These are phyloP conservation scores for Lamproptera curius DNA, from an alignment of 2,888 invertebrate species.

Conservation along the genomic window DNA sequence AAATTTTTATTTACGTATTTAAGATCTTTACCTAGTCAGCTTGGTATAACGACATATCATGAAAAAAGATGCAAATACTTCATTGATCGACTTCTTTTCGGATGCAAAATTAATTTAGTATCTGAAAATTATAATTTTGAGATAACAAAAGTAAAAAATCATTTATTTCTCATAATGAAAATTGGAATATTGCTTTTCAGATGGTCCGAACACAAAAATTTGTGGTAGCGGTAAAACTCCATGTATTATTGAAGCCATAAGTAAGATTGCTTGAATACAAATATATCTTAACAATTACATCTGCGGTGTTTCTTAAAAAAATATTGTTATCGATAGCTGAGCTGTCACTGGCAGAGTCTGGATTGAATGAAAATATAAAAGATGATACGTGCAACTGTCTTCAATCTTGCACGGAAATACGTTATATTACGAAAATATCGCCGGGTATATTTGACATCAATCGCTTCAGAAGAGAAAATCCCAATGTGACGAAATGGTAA, in stretches of 20 bases:
- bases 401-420: constrained; percentile 79
- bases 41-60: too few relatives aligned
- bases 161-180: not conserved
- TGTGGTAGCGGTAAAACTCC: constrained; percentile 43
- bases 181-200: constrained; percentile 26
- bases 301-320: too few relatives aligned
- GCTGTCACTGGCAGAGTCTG: constrained; percentile 26
- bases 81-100: too few relatives aligned
- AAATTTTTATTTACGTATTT: too few relatives aligned
- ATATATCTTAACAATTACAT: too few relatives aligned
- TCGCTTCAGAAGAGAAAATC: constrained; percentile 28
- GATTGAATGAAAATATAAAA: not conserved
- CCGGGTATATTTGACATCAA: constrained; percentile 72
- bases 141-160: too few relatives aligned
- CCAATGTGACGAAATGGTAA: too few relatives aligned
- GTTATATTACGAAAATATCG: constrained; percentile 80
- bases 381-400: constrained; percentile 56
- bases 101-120: too few relatives aligned
- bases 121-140: not conserved
- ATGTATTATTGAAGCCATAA: constrained; percentile 39
- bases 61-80: too few relatives aligned
- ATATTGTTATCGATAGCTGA: constrained; percentile 39
- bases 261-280: too few relatives aligned
- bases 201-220: constrained; percentile 39
- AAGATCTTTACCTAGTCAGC: too few relatives aligned